phyloP scores from a whole-genome alignment of 92 coral and sea anemone species.

The Palythoa heliodiscus region DNA sequence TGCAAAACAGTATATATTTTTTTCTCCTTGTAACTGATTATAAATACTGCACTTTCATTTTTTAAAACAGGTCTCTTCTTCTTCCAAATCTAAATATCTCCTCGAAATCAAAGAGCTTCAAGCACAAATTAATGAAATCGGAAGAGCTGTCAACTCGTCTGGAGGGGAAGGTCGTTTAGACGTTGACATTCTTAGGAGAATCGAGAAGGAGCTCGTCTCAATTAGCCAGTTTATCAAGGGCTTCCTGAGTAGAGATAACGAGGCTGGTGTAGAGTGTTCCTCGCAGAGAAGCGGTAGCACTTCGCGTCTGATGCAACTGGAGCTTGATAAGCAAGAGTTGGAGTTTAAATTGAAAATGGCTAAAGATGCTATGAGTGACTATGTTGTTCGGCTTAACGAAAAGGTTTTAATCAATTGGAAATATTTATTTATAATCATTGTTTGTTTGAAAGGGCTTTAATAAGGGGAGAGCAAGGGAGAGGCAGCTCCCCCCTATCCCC shows the following conservation, averaged over 20 bases:
- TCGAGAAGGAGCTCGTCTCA: conserved; percentile 75
- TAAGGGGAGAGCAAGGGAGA: too few species aligned
- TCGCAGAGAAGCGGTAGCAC: conserved; percentile 38
- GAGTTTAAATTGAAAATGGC: conserved; percentile 83
- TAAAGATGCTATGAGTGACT: conserved; percentile 81
- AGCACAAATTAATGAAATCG: conserved; percentile 66
- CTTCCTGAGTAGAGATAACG: conserved; percentile 53
- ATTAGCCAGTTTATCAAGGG: conserved; percentile 75
- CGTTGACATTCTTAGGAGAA: conserved; percentile 64
- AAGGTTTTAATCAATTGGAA: conserved; percentile 56
- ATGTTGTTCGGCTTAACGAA: conserved; percentile 74
- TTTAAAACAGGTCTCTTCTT: conserved; percentile 45
- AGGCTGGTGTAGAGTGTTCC: conserved; percentile 52
- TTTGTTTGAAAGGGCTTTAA: not conserved
- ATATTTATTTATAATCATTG: not conserved
- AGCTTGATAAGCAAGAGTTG: conserved; percentile 84
- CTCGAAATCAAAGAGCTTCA: conserved; percentile 69
- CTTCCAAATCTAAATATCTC: conserved; percentile 52
- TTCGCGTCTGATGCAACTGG: conserved; percentile 66
- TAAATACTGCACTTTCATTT: too few species aligned
- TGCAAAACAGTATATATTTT: too few species aligned
- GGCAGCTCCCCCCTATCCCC: too few species aligned
- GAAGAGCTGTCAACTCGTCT: conserved; percentile 60
- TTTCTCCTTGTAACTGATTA: too few species aligned
- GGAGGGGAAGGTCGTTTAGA: conserved; percentile 52